Percentiles rank a stretch among this genome's conserved stretches.
Evolutionary conservation across 2,113 vertebrate genomes (phyloP).

Genomic region (Peromyscus polionotus): DNA sequence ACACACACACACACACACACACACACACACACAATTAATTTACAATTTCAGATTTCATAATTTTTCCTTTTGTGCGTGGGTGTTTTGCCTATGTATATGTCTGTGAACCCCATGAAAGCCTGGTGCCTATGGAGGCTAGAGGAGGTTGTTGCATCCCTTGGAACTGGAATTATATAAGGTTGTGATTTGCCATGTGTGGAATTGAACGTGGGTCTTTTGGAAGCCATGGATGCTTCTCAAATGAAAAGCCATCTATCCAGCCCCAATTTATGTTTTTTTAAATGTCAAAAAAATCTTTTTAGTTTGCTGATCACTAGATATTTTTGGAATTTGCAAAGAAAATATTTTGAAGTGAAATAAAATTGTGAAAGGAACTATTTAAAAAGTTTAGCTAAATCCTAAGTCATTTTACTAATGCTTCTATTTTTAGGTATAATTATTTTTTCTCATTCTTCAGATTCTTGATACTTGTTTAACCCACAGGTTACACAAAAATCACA

Average conservation of each 20-base stretch:
- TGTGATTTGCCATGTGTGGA: background rate
- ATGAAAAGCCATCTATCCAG: background rate
- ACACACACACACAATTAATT: background rate
- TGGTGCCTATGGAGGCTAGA: background rate
- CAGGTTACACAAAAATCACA: constrained; percentile 17
- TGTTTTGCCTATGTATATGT: background rate
- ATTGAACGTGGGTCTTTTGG: background rate
- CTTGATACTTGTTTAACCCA: constrained; percentile 9
- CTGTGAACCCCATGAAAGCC: background rate
- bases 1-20: background rate
- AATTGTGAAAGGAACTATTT: constrained; percentile 21
- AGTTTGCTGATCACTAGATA: constrained; percentile 5
- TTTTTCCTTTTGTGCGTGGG: background rate
- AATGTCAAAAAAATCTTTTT: constrained; percentile 15
- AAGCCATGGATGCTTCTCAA: background rate
- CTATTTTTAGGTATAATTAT: constrained; percentile 15
- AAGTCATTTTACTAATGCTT: constrained; percentile 31
- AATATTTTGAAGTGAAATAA: constrained; percentile 26
- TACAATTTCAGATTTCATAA: background rate
- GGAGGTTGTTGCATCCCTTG: background rate
- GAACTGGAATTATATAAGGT: background rate
- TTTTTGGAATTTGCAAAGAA: constrained; percentile 41
- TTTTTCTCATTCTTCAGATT: constrained; percentile 31
- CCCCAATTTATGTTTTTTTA: background rate
- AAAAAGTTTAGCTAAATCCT: background rate